Evolutionary conservation across 2,113 vertebrate genomes (phyloP).

Genomic region (Microtus richardsoni): DNA sequence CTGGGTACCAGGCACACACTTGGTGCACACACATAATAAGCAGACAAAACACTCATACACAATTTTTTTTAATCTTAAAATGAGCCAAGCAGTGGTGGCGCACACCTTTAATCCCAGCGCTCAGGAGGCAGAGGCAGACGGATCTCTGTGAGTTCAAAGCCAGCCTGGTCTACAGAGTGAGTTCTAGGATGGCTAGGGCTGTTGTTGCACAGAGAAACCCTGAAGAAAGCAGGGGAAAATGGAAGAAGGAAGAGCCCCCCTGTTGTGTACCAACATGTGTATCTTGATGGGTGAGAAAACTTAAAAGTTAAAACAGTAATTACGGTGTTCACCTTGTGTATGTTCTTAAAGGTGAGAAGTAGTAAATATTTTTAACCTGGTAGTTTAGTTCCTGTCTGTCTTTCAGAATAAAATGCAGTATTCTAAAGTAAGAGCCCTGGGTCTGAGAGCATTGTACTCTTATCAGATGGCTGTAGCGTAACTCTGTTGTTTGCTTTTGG

Average conservation of each 20-base stretch:
- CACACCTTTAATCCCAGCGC: too few species aligned
- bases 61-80: too few species aligned
- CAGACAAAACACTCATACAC: too few species aligned
- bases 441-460: background rate
- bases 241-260: background rate
- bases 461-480: background rate
- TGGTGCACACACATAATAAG: too few species aligned
- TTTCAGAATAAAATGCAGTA: conserved; percentile 48
- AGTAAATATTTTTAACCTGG: background rate
- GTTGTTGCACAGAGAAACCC: too few species aligned
- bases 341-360: background rate
- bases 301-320: conserved; percentile 1
- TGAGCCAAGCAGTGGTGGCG: too few species aligned
- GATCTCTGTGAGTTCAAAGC: too few species aligned
- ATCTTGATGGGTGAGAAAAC: background rate
- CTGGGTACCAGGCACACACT: too few species aligned
- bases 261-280: background rate
- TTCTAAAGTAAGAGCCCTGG: background rate
- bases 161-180: too few species aligned
- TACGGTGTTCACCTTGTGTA: background rate
- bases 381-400: conserved; percentile 9
- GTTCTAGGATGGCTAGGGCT: too few species aligned
- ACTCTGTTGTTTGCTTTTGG: background rate
- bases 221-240: too few species aligned
- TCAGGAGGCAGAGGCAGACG: too few species aligned